These are phyloP conservation scores for Daubentonia madagascariensis DNA, from an alignment of 2,113 vertebrate species.

Conservation along the genomic window DNA sequence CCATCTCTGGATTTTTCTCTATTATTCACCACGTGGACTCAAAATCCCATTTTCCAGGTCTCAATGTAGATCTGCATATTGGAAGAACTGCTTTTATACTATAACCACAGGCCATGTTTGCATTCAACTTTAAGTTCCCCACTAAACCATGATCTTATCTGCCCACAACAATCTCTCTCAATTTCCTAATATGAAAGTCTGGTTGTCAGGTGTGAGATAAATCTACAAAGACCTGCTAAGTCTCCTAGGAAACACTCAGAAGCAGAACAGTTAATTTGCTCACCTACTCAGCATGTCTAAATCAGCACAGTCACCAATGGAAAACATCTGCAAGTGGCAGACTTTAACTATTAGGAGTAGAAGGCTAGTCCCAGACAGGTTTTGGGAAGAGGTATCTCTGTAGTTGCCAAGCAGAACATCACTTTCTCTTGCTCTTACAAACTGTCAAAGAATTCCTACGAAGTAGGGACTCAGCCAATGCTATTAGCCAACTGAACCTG, in stretches of 20 bases:
- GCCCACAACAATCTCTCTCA: constrained; percentile 5
- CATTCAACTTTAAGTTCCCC: background rate
- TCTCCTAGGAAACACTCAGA: constrained; percentile 36
- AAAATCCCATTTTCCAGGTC: background rate
- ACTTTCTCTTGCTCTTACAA: background rate
- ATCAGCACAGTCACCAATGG: background rate
- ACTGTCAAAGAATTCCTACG: background rate
- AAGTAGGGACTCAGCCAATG: background rate
- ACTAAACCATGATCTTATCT: background rate
- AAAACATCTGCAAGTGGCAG: background rate
- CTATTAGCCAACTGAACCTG: background rate
- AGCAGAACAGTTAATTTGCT: constrained; percentile 46
- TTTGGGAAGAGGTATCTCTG: background rate
- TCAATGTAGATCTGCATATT: background rate
- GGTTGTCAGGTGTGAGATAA: constrained; percentile 40
- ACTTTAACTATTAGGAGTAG: background rate
- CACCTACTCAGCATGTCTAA: background rate
- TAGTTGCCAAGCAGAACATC: background rate
- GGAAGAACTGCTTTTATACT: background rate
- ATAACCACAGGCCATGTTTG: background rate
- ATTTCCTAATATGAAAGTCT: constrained; percentile 55
- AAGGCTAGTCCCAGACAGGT: background rate
- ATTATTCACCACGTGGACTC: background rate
- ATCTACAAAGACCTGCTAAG: constrained; percentile 11
- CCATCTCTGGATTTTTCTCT: background rate